These are phyloP conservation scores for Ylistrum balloti DNA, from an alignment of 1,140 invertebrate species.

Conservation along the genomic window DNA sequence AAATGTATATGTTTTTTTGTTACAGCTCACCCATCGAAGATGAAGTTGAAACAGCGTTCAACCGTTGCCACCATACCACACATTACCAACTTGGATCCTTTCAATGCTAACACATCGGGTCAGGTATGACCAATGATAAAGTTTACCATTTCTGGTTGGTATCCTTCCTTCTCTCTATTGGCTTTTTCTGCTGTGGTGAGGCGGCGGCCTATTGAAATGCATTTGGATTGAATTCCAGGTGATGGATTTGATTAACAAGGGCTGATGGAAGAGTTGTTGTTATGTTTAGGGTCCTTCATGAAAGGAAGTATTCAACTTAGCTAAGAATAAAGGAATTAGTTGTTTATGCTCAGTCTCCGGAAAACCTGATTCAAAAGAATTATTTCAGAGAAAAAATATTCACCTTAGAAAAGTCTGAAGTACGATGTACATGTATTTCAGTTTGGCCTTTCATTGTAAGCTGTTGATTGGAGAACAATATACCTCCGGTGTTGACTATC, in stretches of 20 bases:
- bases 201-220: not conserved
- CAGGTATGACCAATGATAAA: conserved; percentile 47
- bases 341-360: no score
- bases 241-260: not conserved
- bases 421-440: no score
- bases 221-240: not conserved
- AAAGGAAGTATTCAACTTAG: no score
- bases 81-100: conserved; percentile 78
- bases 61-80: conserved; percentile 76
- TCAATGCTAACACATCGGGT: conserved; percentile 52
- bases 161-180: not conserved
- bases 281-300: no score
- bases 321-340: no score
- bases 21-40: conserved; percentile 68
- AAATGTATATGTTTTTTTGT: conserved; percentile 42
- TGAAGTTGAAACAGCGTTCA: conserved; percentile 73
- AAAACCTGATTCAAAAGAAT: no score
- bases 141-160: not conserved
- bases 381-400: no score
- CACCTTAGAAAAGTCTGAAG: no score
- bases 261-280: not conserved
- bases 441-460: no score
- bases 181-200: conserved; percentile 18
- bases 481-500: no score
- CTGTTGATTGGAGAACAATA: no score